A percentile compares a stretch with the other conserved stretches of the same genome.
phyloP scores from a whole-genome alignment of 2,113 vertebrate species.

The Hippocampus mohnikei region DNA sequence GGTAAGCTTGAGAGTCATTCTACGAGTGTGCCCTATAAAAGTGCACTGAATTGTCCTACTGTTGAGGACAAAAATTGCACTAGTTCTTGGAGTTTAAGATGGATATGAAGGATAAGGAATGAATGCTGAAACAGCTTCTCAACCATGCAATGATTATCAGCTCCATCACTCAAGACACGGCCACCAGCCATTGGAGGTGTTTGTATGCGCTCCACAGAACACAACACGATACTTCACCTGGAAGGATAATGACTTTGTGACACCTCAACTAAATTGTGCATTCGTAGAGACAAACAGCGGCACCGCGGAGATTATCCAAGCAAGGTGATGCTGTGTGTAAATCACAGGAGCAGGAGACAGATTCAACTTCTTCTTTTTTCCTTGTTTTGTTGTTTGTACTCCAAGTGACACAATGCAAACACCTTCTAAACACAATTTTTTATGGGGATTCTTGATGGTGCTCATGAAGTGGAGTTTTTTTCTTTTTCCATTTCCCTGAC shows the following conservation, averaged over 20 bases:
- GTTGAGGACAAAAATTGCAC: background rate
- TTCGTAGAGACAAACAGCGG: background rate
- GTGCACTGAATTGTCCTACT: background rate
- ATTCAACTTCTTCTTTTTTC: background rate
- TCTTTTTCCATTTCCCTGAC: conserved; percentile 25
- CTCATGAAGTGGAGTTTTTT: conserved; percentile 24
- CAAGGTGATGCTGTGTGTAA: conserved; percentile 37
- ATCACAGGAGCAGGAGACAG: conserved; percentile 24
- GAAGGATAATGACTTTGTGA: background rate
- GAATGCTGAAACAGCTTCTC: background rate
- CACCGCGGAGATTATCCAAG: conserved; percentile 12
- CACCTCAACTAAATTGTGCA: background rate
- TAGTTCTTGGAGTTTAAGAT: background rate
- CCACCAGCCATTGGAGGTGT: conserved; percentile 27
- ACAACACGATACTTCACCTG: conserved; percentile 4
- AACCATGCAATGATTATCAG: conserved; percentile 37
- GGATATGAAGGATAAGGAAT: background rate
- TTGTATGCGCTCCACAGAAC: conserved; percentile 39
- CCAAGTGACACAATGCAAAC: background rate
- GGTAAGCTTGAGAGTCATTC: too few species aligned
- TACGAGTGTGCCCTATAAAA: too few species aligned
- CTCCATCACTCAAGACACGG: conserved; percentile 30
- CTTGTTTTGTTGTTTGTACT: conserved; percentile 3
- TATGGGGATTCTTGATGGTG: conserved; percentile 8
- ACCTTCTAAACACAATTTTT: background rate